These are phyloP conservation scores for Lepidurus packardi DNA, from an alignment of 1,140 invertebrate species.

Conservation along the genomic window DNA sequence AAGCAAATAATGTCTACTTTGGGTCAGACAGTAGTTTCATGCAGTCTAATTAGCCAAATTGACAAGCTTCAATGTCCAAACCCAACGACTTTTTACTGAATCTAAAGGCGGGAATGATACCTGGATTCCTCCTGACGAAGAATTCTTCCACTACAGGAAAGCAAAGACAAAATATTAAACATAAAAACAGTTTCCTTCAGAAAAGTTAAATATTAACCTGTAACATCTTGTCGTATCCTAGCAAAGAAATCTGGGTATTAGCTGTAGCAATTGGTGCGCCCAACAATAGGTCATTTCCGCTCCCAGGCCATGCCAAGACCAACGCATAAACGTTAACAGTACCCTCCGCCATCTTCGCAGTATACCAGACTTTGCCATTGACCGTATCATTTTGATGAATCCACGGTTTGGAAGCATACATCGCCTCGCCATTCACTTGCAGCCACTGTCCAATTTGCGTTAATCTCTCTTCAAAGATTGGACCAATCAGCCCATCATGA, in stretches of 20 bases:
- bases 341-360: background rate
- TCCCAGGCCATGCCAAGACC: slow-evolving; percentile 59
- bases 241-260: slow-evolving; percentile 20
- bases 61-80: slow-evolving; percentile 20
- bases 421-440: slow-evolving; percentile 75
- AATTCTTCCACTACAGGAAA: slow-evolving; percentile 25
- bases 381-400: slow-evolving; percentile 72
- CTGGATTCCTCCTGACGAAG: background rate
- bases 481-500: slow-evolving; percentile 75
- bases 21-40: background rate
- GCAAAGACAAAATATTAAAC: background rate
- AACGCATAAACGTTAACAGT: slow-evolving; percentile 55
- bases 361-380: slow-evolving; percentile 60
- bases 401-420: slow-evolving; percentile 76
- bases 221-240: slow-evolving; percentile 28
- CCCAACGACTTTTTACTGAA: slow-evolving; percentile 9
- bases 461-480: slow-evolving; percentile 85
- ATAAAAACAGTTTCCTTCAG: background rate
- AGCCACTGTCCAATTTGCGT: slow-evolving; percentile 65
- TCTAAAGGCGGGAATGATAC: slow-evolving; percentile 23
- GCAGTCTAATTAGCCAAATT: background rate
- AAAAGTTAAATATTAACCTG: background rate
- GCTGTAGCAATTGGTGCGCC: slow-evolving; percentile 24
- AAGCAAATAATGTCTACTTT: background rate
- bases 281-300: slow-evolving; percentile 45